Percentiles rank a stretch among this genome's conserved stretches.
These are phyloP conservation scores for Monoplex corrugatus DNA, from an alignment of 2,888 invertebrate genomes.

Conservation along the genomic window DNA sequence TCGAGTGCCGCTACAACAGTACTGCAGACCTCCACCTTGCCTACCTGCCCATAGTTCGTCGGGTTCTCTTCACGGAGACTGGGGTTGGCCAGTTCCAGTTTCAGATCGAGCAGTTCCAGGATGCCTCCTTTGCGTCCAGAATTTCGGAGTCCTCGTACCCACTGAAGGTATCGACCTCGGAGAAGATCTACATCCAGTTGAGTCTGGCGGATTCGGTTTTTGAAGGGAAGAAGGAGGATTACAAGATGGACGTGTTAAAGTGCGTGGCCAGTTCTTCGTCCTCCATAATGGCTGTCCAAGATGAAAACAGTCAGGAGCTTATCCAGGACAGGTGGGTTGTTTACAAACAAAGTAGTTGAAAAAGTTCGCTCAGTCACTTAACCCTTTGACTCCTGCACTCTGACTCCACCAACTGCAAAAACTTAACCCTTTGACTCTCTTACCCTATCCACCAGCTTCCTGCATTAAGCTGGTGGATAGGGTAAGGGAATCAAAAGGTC, in stretches of 20 bases:
- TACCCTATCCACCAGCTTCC: too few relatives aligned
- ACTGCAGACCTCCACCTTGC: not conserved
- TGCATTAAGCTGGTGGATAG: too few relatives aligned
- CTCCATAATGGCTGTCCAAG: not conserved
- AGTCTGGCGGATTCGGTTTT: not conserved
- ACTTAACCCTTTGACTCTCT: too few relatives aligned
- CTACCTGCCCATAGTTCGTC: slow-evolving; percentile 31
- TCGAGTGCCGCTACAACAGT: slow-evolving; percentile 35
- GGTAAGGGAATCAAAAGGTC: too few relatives aligned
- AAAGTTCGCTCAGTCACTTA: too few relatives aligned
- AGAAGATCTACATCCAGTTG: slow-evolving; percentile 31
- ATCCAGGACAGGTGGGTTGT: slow-evolving; percentile 27
- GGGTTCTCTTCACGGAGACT: slow-evolving; percentile 40
- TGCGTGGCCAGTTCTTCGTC: slow-evolving; percentile 24
- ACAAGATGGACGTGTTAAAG: slow-evolving; percentile 18
- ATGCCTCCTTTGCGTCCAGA: slow-evolving; percentile 20
- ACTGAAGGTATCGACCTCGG: not conserved
- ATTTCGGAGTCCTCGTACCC: slow-evolving; percentile 26
- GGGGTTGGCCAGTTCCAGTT: slow-evolving; percentile 40
- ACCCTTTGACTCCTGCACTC: too few relatives aligned
- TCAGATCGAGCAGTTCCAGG: slow-evolving; percentile 26
- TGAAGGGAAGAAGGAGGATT: not conserved
- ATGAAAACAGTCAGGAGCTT: not conserved
- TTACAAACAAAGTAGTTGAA: too few relatives aligned
- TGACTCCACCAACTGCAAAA: too few relatives aligned